These are phyloP conservation scores for Trichogramma evanescens DNA, from an alignment of 2,888 invertebrate genomes.

Conservation along the genomic window DNA sequence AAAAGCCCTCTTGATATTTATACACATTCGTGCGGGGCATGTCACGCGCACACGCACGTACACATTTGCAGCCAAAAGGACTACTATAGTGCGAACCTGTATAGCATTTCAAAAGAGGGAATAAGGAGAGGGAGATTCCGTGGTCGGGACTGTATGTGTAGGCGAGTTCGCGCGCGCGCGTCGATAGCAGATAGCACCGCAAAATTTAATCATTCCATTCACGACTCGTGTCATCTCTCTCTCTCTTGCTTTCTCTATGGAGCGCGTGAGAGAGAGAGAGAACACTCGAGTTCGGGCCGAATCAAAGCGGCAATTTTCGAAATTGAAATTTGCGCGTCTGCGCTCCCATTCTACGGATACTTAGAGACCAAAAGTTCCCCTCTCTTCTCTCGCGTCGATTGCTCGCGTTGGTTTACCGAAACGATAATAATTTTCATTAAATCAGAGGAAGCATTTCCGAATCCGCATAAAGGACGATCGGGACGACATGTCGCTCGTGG, in stretches of 20 bases:
- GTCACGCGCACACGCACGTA: neutral
- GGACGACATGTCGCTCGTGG: too few relatives aligned
- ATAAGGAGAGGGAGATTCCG: too few relatives aligned
- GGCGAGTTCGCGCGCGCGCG: neutral
- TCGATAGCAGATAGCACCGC: neutral
- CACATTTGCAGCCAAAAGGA: neutral
- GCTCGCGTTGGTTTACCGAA: neutral
- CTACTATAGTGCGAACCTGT: too few relatives aligned
- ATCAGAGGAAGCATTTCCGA: constrained; percentile 9
- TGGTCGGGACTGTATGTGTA: too few relatives aligned
- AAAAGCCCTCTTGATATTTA: too few relatives aligned
- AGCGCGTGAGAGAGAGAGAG: neutral
- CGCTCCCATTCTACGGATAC: neutral
- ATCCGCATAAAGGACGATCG: constrained; percentile 11
- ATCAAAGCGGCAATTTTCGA: constrained; percentile 19
- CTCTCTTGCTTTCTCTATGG: too few relatives aligned
- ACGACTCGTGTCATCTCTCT: neutral
- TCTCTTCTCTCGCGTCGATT: neutral
- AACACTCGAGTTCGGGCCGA: neutral
- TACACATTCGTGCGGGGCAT: neutral
- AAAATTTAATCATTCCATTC: constrained; percentile 19
- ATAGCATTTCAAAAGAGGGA: too few relatives aligned
- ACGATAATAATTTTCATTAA: constrained; percentile 24
- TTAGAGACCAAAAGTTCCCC: neutral
- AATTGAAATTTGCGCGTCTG: constrained; percentile 13